phyloP scores from a whole-genome alignment of 2,888 invertebrate genomes.

The Synergus laeviventris region DNA sequence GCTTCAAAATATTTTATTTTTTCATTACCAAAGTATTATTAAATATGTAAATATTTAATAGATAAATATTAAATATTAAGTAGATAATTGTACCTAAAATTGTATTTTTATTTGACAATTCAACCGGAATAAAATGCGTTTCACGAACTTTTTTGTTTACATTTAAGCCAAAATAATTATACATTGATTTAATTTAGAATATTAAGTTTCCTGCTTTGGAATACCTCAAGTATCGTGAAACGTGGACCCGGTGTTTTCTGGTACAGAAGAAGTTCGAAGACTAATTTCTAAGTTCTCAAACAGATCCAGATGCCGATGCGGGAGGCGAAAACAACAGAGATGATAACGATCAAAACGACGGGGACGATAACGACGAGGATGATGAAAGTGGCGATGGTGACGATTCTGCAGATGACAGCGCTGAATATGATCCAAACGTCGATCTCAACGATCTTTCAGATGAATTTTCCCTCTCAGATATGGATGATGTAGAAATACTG shows the following conservation, averaged over 20 bases:
- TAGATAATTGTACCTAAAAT: background rate
- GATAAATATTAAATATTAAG: background rate
- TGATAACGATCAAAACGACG: slow-evolving; percentile 62
- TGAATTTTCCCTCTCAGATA: slow-evolving; percentile 66
- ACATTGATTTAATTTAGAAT: background rate
- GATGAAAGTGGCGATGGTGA: slow-evolving; percentile 69
- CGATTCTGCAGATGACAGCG: slow-evolving; percentile 66
- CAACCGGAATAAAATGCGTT: background rate
- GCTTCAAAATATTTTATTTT: background rate
- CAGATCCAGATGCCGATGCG: slow-evolving; percentile 61
- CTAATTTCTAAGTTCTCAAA: slow-evolving; percentile 33
- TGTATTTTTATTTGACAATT: background rate
- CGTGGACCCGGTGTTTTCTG: background rate
- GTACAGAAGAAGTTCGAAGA: slow-evolving; percentile 2
- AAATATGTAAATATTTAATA: background rate
- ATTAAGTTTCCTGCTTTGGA: background rate
- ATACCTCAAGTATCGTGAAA: background rate
- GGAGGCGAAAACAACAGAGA: slow-evolving; percentile 62
- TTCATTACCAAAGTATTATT: background rate
- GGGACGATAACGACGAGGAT: slow-evolving; percentile 64
- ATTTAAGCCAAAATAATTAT: background rate
- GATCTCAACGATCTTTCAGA: slow-evolving; percentile 58
- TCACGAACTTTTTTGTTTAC: background rate
- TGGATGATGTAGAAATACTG: slow-evolving; percentile 66
- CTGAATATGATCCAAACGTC: slow-evolving; percentile 63